Percentiles rank a stretch among this genome's conserved stretches.
Conservation (phyloP, 2,113 vertebrate species). For the Calypte anna region DNA sequence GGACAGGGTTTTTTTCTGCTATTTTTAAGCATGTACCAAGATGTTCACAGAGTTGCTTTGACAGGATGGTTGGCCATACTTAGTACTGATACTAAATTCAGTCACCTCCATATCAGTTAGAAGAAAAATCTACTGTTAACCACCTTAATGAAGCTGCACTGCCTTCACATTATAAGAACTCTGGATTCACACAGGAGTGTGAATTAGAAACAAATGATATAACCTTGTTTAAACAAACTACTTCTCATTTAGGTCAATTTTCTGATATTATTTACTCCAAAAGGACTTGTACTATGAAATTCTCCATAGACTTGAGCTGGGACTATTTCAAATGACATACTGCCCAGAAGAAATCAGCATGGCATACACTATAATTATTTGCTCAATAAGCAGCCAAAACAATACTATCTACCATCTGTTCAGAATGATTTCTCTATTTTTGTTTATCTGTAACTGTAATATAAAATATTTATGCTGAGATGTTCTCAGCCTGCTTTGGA, state of each 20-base stretch:
- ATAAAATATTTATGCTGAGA: not conserved
- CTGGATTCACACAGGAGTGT: not conserved
- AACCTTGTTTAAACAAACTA: not conserved
- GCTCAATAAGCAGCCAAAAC: not conserved
- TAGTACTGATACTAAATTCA: not conserved
- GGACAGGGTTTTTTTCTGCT: not conserved
- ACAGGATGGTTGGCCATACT: not conserved
- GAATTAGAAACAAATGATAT: not conserved
- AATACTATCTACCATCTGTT: not conserved
- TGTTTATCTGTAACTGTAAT: not conserved
- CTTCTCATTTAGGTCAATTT: not conserved
- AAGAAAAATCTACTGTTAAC: not conserved
- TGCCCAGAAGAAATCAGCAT: not conserved
- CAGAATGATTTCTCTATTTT: not conserved
- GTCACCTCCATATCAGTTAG: not conserved
- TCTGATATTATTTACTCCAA: not conserved
- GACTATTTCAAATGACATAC: not conserved
- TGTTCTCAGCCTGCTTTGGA: not conserved
- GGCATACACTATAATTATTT: not conserved
- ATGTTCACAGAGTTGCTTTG: not conserved
- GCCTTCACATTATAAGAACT: not conserved
- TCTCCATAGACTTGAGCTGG: not conserved
- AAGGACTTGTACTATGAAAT: not conserved
- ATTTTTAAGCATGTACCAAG: rapidly evolving
- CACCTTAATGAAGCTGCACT: not conserved